phyloP scores from a whole-genome alignment of 1,140 invertebrate genomes.

The Oryzaephilus surinamensis region DNA sequence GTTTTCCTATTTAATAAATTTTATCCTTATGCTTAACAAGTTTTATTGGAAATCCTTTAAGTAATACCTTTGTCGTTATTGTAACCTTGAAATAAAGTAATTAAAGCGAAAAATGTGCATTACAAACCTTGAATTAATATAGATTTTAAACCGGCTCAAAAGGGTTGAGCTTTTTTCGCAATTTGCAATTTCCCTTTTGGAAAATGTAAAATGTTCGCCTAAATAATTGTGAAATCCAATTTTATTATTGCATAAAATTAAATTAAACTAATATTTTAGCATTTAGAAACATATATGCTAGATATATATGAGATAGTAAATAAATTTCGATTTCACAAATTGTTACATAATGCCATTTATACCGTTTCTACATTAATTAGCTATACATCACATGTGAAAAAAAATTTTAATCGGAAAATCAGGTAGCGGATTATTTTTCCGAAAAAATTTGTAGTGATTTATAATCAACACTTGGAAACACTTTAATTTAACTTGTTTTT shows the following conservation, averaged over 20 bases:
- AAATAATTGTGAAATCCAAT: neutral
- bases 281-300: neutral
- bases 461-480: neutral
- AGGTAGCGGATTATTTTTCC: conserved; percentile 1
- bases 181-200: too few species aligned
- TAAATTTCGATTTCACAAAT: neutral
- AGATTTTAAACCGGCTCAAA: too few species aligned
- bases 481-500: neutral
- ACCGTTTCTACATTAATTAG: neutral
- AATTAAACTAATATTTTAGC: neutral
- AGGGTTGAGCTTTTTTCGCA: too few species aligned
- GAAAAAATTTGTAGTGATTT: neutral
- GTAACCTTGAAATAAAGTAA: too few species aligned
- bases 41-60: too few species aligned
- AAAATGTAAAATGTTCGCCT: too few species aligned
- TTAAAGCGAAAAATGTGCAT: too few species aligned
- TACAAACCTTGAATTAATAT: too few species aligned
- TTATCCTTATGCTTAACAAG: too few species aligned
- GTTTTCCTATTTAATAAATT: too few species aligned
- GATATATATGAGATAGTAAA: neutral
- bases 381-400: neutral
- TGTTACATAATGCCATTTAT: neutral
- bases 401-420: neutral
- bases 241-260: neutral
- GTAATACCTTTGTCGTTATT: too few species aligned